Evolutionary conservation across 2,797 vertebrate genomes (phyloP), one percentile per base, ranked within the genome.

Genomic region (Enteromius treurensis): DNA sequence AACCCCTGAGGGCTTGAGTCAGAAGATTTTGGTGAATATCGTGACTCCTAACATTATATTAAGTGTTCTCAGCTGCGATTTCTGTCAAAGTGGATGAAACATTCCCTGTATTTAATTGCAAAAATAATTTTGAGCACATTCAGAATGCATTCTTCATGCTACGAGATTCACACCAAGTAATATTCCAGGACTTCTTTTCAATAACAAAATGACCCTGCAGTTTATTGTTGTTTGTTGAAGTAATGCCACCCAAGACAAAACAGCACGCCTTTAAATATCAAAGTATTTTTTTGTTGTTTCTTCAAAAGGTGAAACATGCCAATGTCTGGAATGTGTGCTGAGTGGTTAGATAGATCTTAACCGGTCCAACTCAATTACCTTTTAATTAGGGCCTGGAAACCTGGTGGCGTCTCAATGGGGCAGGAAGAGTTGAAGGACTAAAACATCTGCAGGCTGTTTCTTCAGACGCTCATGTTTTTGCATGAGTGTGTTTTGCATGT

Each of bases 331-430:
- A 82, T 85, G 68, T 75, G 68, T 23, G 49, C 67, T 74, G 21
- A 19, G 51, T 75, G 64, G 51, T 87, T 47, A 37, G 45, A 55
- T 76, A 78, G 78, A 86, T 82, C 62, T 77, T 77, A 77, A 82
- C 73, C 3, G 47, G 58, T 86, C 85, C 85, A 77, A 40, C 71
- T 79, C 80, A 86, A 77, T 88, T 71, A 73, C 69, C 65, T 45
- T 84, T 84, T 84, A 84, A 86, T 87, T 74, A 77, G 34, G 26
- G 70, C 69, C 76, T 87, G 69, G 80, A 78, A 84, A 82, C 53
- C 64, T 79, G 85, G 81, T 70, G 75, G 85, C 81, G 47, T 79
- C 82, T 73, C 76, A 58, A 77, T 75, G 73, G 77, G 67, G 70
- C 60, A 86, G 60, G 73, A 79, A 86, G n/a, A 45, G 29, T 13